Base-by-base conservation (phyloP, 2,113 vertebrate genomes). In the Elaphurus davidianus region DNA sequence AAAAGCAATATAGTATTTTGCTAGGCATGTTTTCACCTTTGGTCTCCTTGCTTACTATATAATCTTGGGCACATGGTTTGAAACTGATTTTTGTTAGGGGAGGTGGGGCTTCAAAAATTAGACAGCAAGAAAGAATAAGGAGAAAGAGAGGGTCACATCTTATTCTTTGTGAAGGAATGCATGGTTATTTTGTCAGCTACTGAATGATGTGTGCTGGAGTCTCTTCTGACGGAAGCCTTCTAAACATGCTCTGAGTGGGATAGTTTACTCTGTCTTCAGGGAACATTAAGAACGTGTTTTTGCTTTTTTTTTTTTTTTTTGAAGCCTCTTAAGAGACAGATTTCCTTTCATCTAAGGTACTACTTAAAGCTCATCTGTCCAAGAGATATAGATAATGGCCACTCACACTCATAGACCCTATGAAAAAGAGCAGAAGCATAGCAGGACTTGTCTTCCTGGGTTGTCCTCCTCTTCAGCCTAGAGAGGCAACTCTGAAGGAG, bases 321-420 rank as follows among this genome's bases (percentile, higher is more conserved):
- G 55, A 97, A 90, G n/a, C n/a, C 55, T 13, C 0, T 91, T 90
- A 86, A 87, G 87, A 95, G 82, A 86, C 76, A 8, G 67, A 82
- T 91, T 92, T 97, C 76, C 94, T 93, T 98, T 97, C 88, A 96
- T 97, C 88, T 93, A 86, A 94, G 88, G 40, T 92, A 71, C 47
- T 78, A n/a, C 87, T 97, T 96, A 94, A 83, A 96, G 71, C 89
- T 96, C 87, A 50, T 97, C 92, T 93, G 94, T 96, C 64, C 57
- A 82, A 47, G 59, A 92, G 54, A 45, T 85, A 59, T 81, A 78
- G 91, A 85, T 97, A 89, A 98, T 91, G 78, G 87, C 85, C 74
- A 6, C 90, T 97, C 79, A 86, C 64, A 83, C 50, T 60, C 87
- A 60, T 86, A 92, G 74, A 50, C 36, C 43, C 87, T 92, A 45